Evolutionary conservation across 2,888 invertebrate species (phyloP), one percentile per base, ranked within the genome.

Genomic region (Idaea dimidiata): DNA sequence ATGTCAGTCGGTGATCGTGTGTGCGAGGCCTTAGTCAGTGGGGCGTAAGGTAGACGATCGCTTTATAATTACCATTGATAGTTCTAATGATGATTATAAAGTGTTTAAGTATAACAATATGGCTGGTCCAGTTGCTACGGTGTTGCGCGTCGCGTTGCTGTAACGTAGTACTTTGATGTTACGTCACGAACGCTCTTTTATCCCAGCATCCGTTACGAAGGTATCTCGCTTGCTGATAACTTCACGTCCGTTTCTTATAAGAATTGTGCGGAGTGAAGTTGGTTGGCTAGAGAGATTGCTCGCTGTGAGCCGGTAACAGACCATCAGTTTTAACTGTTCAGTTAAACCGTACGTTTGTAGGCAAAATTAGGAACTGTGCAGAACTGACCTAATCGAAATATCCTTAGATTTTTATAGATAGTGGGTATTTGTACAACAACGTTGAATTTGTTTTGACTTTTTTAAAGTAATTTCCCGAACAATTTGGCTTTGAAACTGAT

Each of bases 111-210:
- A 8, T 74, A 75, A 74, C 74, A 67, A 71, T 77, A 75, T 80
- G 81, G 79, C 78, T 79, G 81, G 81, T 80, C 81, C 81, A 81
- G 76, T 24, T 24, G 24, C 24, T 24, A 24, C 24, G 24, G 24
- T 24, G 24, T 24, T 24, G 24, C 24, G 24, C 24, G 24, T 24
- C 24, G 24, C 24, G 24, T 24, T 24, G 24, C 24, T 24, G 24
- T 24, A 24, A 24, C 24, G n/a, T n/a, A 43, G 8, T 10, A 14
- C 3, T 43, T 43, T 43, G 43, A 43, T 43, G 43, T 43, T 8
- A 43, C 43, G 43, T 43, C 43, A 43, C 43, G 8, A 10, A 32
- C 32, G 32, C 32, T 8, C 24, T 24, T 1, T 24, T 24, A 24
- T 24, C 14, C 5, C 43, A 43, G 14, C 43, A 43, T 33, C 2